These are phyloP conservation scores for Phengaris arion DNA, from an alignment of 2,888 invertebrate genomes.

Conservation along the genomic window DNA sequence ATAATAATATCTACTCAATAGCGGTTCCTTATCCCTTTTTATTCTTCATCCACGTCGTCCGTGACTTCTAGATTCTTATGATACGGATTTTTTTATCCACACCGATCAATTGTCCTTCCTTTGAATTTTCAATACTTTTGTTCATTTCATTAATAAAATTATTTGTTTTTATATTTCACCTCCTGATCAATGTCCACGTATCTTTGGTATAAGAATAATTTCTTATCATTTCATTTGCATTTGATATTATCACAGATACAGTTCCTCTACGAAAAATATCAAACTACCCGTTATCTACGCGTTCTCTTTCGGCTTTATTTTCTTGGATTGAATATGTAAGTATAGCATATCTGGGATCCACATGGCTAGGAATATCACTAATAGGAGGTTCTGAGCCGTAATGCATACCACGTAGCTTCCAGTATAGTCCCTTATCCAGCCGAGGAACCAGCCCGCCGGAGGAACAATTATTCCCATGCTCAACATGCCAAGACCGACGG, in stretches of 20 bases:
- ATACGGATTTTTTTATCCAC: neutral
- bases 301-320: slow-evolving; percentile 47
- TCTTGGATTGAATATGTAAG: slow-evolving; percentile 55
- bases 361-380: slow-evolving; percentile 73
- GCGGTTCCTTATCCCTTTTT: neutral
- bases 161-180: neutral
- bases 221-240: slow-evolving; percentile 13
- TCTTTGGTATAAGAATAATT: neutral
- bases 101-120: neutral
- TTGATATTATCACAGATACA: slow-evolving; percentile 32
- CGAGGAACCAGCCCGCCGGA: slow-evolving; percentile 81
- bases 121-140: neutral
- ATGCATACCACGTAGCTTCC: slow-evolving; percentile 82
- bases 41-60: neutral
- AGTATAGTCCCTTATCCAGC: slow-evolving; percentile 83
- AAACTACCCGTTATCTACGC: slow-evolving; percentile 32
- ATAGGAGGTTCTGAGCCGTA: slow-evolving; percentile 80
- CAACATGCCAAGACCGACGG: slow-evolving; percentile 86
- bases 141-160: neutral
- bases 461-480: slow-evolving; percentile 84
- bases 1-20: neutral
- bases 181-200: neutral
- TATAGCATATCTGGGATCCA: slow-evolving; percentile 81
- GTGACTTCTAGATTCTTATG: neutral
- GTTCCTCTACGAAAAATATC: slow-evolving; percentile 22